Base-by-base conservation (phyloP, 2,113 vertebrate species). In the Uropsilus gracilis region DNA sequence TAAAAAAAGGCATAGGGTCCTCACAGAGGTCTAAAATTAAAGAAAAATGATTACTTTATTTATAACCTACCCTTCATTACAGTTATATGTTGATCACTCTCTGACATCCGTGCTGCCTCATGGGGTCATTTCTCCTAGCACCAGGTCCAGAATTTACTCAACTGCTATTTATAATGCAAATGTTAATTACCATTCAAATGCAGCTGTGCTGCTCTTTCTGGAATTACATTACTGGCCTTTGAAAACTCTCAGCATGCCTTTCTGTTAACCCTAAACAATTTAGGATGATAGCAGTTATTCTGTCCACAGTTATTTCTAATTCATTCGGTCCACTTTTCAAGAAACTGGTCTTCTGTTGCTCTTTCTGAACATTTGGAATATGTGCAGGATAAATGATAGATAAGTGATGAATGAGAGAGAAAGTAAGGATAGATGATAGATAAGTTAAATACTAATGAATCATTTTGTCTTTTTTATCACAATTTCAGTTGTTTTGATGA, bases 161-260 rank as follows among this genome's bases (percentile, higher is more conserved):
- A 20, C 53, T 69, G 30, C 78, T 82, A 18, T 82, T 81, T 90
- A 64, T 69, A 81, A 69, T 37, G 44, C 30, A 94, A 86, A 90
- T 83, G 8, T 66, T 87, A 92, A 90, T 66, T 37, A 57, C 80
- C 68, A 46, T 72, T 59, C 37, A 85, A 72, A 46, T 55, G 53
- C 39, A 95, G 77, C 53, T 88, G 42, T 39, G 30, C 14, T 30
- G 20, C 26, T 53, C 85, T 64, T 48, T 44, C 63, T 2, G 11
- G 26, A 14, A 11, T n/a, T 75, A 44, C 7, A 22, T 28, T 69
- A 61, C 61, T 28, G 5, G 17, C 28, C 0, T 3, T 14, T 34
- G 44, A 72, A 71, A 18, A 4, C 26, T 73, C 76, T 30, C n/a
- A 44, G 24, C 12, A 59, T 5, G 11, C n/a, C 50, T 76, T 92